Base-by-base conservation (phyloP, 2,113 vertebrate genomes). In the Leucosticte australis region DNA sequence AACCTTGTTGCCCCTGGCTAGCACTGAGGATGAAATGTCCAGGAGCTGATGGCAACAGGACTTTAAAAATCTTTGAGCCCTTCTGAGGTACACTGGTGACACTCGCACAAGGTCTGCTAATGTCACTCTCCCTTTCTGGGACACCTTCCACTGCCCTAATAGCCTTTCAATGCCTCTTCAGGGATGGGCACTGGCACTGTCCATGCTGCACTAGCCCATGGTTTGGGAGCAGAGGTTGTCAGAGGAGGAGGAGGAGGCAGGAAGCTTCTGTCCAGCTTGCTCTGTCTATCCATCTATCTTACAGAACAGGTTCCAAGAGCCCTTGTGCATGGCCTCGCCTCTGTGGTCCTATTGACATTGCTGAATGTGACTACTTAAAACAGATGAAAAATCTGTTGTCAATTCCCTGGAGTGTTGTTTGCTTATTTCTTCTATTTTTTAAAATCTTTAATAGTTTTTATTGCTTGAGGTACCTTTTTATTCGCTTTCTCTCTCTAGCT, bases 131-230 rank as follows among this genome's bases (percentile, higher is more conserved):
- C 7, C 10, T 62, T 87, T 69, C 55, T 2, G 4, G 27, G 27
- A 15, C 27, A 23, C 6, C 13, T 7, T 15, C 67, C 49, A 6
- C 11, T 22, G 28, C 52, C 31, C 33, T 57, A 6, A 15, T 3
- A 15, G 24, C 12, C 52, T 53, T 30, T 30, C 52, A 53, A 1
- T 9, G 11, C 2, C 42, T 16, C 41, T 24, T 53, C 41, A n/a
- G 13, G 55, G 35, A 67, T 74, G n/a, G 28, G n/a, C 37, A 7
- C 59, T 70, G 90, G 20, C n/a, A 24, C 20, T 70, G 42, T 41
- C 10, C 0, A 1, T 33, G 41, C 52, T 67, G 69, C 19, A 8
- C 21, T 2, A 20, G 35, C 24, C 1, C 0, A 0, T 64, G 57
- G 6, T 28, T 37, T 57, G 52, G 52, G 67, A 89, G 47, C n/a